These are phyloP conservation scores for Psilanteris sp. DNA, from an alignment of 1,140 invertebrate species.

Conservation along the genomic window DNA sequence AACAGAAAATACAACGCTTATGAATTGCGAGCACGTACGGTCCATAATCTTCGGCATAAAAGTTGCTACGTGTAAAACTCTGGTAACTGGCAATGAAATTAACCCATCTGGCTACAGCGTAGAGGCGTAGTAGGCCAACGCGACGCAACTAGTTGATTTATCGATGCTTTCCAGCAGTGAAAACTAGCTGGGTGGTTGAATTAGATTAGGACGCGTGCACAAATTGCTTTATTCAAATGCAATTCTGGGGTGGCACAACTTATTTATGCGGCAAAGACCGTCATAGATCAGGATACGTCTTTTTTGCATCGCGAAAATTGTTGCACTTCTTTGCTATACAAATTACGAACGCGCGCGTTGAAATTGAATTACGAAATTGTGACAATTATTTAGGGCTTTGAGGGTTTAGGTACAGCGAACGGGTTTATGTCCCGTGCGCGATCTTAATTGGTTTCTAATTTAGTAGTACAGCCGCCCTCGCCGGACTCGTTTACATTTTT, in stretches of 20 bases:
- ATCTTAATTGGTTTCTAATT: too few species aligned
- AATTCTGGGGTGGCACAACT: slow-evolving; percentile 61
- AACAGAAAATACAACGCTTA: slow-evolving; percentile 24
- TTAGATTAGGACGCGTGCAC: slow-evolving; percentile 76
- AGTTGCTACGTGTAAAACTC: slow-evolving; percentile 59
- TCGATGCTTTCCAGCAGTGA: slow-evolving; percentile 75
- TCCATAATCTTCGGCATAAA: slow-evolving; percentile 61
- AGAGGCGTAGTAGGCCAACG: slow-evolving; percentile 74
- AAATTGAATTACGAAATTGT: background rate
- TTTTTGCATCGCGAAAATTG: slow-evolving; percentile 11
- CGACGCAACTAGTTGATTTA: slow-evolving; percentile 80
- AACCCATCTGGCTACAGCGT: slow-evolving; percentile 77
- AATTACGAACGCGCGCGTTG: background rate
- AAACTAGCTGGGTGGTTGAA: slow-evolving; percentile 73
- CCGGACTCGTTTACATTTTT: too few species aligned
- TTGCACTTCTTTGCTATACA: background rate
- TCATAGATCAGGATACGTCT: slow-evolving; percentile 34
- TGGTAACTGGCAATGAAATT: slow-evolving; percentile 71
- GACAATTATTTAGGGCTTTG: too few species aligned
- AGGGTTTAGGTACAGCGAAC: too few species aligned
- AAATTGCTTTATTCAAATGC: slow-evolving; percentile 79
- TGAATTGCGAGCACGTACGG: slow-evolving; percentile 57
- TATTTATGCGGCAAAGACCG: slow-evolving; percentile 56
- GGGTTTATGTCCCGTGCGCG: too few species aligned
- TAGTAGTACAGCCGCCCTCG: too few species aligned